Evolutionary conservation across 2,888 invertebrate genomes (phyloP), one percentile per base, ranked within the genome.

Genomic region (Candidula unifasciata): DNA sequence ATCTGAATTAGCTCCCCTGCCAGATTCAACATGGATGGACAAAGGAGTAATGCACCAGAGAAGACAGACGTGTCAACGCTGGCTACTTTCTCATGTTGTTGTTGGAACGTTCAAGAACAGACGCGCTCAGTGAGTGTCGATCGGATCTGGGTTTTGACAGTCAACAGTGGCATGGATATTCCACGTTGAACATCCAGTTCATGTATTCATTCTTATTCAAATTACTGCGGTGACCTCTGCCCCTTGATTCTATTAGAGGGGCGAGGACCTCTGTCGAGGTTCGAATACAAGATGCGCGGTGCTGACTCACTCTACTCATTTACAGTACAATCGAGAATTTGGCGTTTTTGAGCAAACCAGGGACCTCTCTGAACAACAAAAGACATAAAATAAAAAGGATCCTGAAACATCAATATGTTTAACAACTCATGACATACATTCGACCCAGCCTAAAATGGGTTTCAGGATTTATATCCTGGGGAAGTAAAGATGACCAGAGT

Each of bases 1-100:
- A 24, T 57, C 21, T 60, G 77, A 77, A 60, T 57, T 77, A 77
- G 57, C n/a, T 30, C 57, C 54, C 35, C 33, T 27, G 33, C 30
- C 57, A 33, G 27, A 30, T n/a, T 2, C 6, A 21, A 77, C 24
- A 33, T 54, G 27, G 3, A 27, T 77, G 77, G n/a, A 60, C 44
- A 60, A 57, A 76, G n/a, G 54, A n/a, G n/a, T 54, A 52, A 52
- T 18, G 76, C 30, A 52, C 21, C 33, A 3, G 21, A 52, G 52
- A 54, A 74, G 44, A 44, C 44, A 44, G 44, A 44, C 21, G 54
- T 52, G 52, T n/a, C 54, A 54, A 10, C 16, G 27, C n/a, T 27
- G 16, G 74, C 74, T 44, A 52, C 52, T 52, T 44, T 10, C 16
- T 54, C 30, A 6, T 30, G 33, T 77, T 60, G 60, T 77, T 57